Evolutionary conservation across 2,797 vertebrate genomes (phyloP).

Genomic region (Megaceryle alcyon): DNA sequence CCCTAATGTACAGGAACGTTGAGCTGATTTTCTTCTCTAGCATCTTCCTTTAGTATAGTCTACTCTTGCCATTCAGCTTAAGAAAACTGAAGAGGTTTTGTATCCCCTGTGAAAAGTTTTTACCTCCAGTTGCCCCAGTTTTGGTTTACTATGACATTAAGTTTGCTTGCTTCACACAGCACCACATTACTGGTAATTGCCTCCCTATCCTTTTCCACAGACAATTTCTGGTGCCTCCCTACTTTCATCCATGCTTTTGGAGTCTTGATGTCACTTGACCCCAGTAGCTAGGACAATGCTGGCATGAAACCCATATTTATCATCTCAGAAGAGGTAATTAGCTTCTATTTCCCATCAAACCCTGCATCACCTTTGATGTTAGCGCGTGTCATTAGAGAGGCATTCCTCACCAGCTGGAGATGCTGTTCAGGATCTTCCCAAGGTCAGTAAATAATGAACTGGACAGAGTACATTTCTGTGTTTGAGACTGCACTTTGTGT

Average conservation of each 20-base stretch:
- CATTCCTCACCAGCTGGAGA: conserved; percentile 14
- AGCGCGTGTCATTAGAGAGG: conserved; percentile 27
- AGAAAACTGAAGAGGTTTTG: neutral
- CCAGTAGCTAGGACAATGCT: neutral
- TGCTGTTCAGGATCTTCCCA: neutral
- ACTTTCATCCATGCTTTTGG: neutral
- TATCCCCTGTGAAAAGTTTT: neutral
- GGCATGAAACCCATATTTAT: neutral
- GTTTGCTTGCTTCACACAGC: neutral
- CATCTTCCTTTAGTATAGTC: neutral
- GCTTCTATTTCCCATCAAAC: conserved; percentile 1
- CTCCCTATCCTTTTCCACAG: neutral
- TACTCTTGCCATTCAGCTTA: neutral
- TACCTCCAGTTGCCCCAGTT: neutral
- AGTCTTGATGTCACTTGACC: neutral
- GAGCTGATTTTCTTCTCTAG: neutral
- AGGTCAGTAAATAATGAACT: conserved; percentile 14
- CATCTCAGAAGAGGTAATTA: conserved; percentile 11
- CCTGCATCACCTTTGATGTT: conserved; percentile 15
- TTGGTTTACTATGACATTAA: neutral
- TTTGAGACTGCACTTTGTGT: neutral
- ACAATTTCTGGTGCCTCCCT: neutral
- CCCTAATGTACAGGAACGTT: rapidly evolving
- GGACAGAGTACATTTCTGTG: neutral
- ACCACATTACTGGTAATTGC: neutral